Conservation (phyloP, 2,113 vertebrate species). For the Perca flavescens region DNA sequence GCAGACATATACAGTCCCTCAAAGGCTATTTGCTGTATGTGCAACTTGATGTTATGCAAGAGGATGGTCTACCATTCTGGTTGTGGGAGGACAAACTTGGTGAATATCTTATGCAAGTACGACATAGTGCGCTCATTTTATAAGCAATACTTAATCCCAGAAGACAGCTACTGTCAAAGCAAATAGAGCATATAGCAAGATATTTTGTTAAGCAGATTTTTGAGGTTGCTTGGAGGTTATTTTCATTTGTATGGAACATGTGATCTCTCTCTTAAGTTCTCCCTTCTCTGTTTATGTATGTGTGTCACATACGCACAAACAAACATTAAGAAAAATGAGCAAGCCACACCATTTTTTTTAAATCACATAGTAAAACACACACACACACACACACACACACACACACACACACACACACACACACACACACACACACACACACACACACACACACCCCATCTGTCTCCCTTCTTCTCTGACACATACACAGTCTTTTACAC, state of each 20-base stretch:
- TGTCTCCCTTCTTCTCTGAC: slow-evolving; percentile 22
- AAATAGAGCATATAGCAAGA: slow-evolving; percentile 49
- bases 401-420: slow-evolving; percentile 5
- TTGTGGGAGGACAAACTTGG: slow-evolving; percentile 24
- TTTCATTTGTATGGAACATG: slow-evolving; percentile 54
- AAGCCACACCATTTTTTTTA: too few relatives aligned
- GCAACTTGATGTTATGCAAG: slow-evolving; percentile 30
- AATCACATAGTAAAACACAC: too few relatives aligned
- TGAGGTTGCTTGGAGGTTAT: slow-evolving; percentile 50
- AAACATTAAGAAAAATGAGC: too few relatives aligned
- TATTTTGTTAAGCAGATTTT: slow-evolving; percentile 44
- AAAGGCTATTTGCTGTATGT: slow-evolving; percentile 22
- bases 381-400: neutral
- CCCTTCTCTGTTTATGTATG: too few relatives aligned
- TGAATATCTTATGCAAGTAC: slow-evolving; percentile 34
- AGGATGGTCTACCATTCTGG: neutral
- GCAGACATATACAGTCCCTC: slow-evolving; percentile 10
- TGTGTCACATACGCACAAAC: too few relatives aligned
- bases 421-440: slow-evolving; percentile 11
- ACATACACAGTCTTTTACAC: slow-evolving; percentile 36
- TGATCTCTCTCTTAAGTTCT: neutral
- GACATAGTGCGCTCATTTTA: slow-evolving; percentile 29
- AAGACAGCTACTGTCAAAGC: slow-evolving; percentile 48
- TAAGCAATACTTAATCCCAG: slow-evolving; percentile 46
- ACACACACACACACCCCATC: slow-evolving; percentile 26